Base-by-base conservation (phyloP, 2,113 vertebrate species). In the Oryzias woworae region DNA sequence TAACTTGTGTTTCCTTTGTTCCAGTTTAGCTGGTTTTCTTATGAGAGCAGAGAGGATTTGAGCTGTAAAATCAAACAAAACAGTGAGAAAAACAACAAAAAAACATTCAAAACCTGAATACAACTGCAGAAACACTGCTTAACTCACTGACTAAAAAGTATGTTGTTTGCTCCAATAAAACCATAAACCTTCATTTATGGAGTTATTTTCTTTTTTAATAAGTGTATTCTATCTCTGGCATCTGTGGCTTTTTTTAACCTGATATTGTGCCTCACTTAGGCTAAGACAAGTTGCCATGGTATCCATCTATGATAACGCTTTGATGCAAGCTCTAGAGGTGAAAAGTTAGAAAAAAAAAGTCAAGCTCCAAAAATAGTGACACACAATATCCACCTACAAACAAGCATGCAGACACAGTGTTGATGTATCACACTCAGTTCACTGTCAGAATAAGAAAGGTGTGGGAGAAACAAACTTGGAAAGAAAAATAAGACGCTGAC, bases 261-360 rank as follows among this genome's bases (percentile, higher is more conserved):
- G 46, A 48, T 7, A 48, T 73, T 12, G 18, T 43, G 4, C 3
- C 7, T 15, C 13, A 69, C 5, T 49, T 2, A 17, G 45, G 23
- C 44, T 43, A n/a, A 22, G 50, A 41, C 28, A 52, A 36, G 66
- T 77, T 77, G 43, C 69, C 18, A 36, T 76, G 55, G 66, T 46
- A 73, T 52, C 56, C 16, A 20, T 20, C 16, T 52, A 7, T 17
- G 45, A 48, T 53, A 10, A 26, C 53, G 71, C 28, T 58, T 48
- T 18, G 13, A 64, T 52, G 59, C 48, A 46, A 52, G 53, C 50
- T 57, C 55, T 10, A 36, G 8, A 69, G 50, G 72, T 73, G 66
- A 56, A 66, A 71, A 69, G 36, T 58, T 61, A 14, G 53, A 73
- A 69, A 70, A 14, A 49, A 73, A 73, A 69, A 70, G 63, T 49